phyloP scores from a whole-genome alignment of 2,888 invertebrate species.

The Cremastobaeus sp. region DNA sequence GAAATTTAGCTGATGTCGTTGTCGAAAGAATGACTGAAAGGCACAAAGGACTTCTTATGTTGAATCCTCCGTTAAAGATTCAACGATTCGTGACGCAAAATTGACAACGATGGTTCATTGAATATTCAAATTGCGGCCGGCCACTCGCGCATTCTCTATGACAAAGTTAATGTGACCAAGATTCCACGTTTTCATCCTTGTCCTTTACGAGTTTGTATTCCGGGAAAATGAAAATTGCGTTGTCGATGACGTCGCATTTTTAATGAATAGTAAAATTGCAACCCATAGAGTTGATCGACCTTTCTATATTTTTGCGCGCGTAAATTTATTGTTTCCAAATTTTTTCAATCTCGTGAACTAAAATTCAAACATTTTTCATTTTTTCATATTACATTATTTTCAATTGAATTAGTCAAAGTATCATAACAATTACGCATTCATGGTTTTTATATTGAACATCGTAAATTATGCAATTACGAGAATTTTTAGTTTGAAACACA shows the following conservation, averaged over 20 bases:
- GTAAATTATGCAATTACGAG: too few species aligned
- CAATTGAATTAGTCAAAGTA: too few species aligned
- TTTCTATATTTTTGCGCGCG: too few species aligned
- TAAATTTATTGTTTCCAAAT: too few species aligned
- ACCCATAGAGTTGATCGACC: too few species aligned
- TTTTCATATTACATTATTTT: too few species aligned
- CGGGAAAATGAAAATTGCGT: constrained; percentile 32
- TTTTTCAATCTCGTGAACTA: too few species aligned
- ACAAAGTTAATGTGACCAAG: constrained; percentile 58
- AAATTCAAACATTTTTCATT: too few species aligned
- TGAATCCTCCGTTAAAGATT: constrained; percentile 66
- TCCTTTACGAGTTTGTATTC: constrained; percentile 38
- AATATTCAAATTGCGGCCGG: constrained; percentile 67
- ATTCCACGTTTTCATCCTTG: constrained; percentile 48
- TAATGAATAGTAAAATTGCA: too few species aligned
- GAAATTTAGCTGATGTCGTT: constrained; percentile 29
- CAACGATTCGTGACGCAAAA: constrained; percentile 67
- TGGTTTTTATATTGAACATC: too few species aligned
- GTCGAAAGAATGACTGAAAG: constrained; percentile 25
- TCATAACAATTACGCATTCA: too few species aligned
- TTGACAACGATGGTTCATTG: constrained; percentile 67
- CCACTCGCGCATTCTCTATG: constrained; percentile 67
- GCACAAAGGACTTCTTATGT: constrained; percentile 51
- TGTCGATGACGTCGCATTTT: constrained; percentile 13
- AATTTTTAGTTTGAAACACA: too few species aligned